A percentile compares a stretch with the other conserved stretches of the same genome.
phyloP scores from a whole-genome alignment of 2,888 invertebrate genomes.

The Meta bourneti region DNA sequence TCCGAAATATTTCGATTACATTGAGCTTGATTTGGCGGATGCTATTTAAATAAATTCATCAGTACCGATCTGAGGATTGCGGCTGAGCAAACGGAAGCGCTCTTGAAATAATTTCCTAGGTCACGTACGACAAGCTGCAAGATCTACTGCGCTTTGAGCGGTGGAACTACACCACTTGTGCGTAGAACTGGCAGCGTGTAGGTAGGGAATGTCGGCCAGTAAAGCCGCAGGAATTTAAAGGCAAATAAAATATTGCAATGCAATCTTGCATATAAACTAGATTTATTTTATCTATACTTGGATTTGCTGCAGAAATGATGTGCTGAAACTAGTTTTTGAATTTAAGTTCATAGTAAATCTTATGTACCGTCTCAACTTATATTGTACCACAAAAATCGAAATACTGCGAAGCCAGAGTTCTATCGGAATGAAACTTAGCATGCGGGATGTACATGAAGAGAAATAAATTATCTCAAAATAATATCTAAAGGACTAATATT shows the following conservation, averaged over 20 bases:
- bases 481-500: no score
- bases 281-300: no score
- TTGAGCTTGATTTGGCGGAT: not conserved
- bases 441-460: no score
- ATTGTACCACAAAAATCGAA: no score
- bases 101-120: not conserved
- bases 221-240: constrained; percentile 3
- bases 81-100: constrained; percentile 14
- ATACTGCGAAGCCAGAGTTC: no score
- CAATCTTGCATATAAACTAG: no score
- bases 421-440: no score
- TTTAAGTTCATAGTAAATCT: no score
- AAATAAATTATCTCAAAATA: no score
- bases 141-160: not conserved
- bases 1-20: constrained; percentile 1
- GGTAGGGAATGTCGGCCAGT: not conserved
- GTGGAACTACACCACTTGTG: not conserved
- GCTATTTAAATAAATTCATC: constrained; percentile 12
- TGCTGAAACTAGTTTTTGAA: no score
- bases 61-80: not conserved
- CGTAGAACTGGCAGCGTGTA: not conserved
- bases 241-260: not conserved
- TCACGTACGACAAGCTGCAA: not conserved
- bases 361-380: no score
- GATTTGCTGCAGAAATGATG: no score